Evolutionary conservation across 2,113 vertebrate genomes (phyloP).

Genomic region (Cheirogaleus medius): DNA sequence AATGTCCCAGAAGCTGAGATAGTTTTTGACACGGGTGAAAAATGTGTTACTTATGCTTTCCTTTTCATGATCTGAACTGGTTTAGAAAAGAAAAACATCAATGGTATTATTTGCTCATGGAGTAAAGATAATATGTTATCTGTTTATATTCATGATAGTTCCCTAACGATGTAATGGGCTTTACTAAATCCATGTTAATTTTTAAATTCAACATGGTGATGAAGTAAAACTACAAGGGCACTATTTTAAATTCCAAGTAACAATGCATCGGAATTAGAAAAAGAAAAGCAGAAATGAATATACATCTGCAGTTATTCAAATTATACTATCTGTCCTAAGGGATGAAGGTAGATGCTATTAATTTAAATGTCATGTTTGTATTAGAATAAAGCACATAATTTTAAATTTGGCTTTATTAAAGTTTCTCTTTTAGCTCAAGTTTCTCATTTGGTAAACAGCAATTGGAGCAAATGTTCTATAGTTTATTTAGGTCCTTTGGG

Average conservation of each 20-base stretch:
- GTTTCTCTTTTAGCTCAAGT: conserved; percentile 61
- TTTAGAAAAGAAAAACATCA: conserved; percentile 71
- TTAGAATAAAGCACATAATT: conserved; percentile 46
- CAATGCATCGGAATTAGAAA: neutral
- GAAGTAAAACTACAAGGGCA: conserved; percentile 39
- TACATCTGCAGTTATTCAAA: conserved; percentile 32
- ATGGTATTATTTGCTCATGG: conserved; percentile 60
- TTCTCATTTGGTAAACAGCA: conserved; percentile 55
- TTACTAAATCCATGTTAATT: conserved; percentile 69
- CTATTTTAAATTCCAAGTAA: neutral
- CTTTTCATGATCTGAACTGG: conserved; percentile 61
- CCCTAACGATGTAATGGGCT: conserved; percentile 65
- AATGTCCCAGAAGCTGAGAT: conserved; percentile 65
- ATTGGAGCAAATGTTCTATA: conserved; percentile 38
- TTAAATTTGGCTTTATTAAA: conserved; percentile 70
- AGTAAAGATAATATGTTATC: conserved; percentile 72
- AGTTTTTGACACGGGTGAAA: conserved; percentile 65
- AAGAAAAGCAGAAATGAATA: conserved; percentile 36
- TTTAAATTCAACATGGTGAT: conserved; percentile 64
- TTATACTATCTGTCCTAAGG: conserved; percentile 25
- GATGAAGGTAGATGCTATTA: conserved; percentile 60
- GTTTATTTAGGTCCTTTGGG: conserved; percentile 50
- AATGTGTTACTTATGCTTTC: conserved; percentile 48
- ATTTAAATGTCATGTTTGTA: conserved; percentile 61
- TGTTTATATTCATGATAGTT: conserved; percentile 68